Evolutionary conservation across 2,797 vertebrate genomes (phyloP), one percentile per base, ranked within the genome.

Genomic region (Apogon talboti): DNA sequence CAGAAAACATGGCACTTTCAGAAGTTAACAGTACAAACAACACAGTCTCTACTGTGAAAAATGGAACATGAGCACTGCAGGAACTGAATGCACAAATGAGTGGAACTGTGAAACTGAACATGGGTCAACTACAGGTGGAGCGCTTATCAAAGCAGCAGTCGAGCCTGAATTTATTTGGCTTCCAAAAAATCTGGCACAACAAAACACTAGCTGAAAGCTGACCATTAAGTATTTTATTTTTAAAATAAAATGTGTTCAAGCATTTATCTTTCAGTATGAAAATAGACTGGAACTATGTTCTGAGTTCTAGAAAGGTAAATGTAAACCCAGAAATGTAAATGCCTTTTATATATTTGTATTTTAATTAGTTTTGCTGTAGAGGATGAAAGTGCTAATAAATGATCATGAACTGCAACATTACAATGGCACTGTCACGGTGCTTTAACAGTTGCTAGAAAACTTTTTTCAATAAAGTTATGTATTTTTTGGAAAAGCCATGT

Each of bases 41-140:
- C 40, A 18, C 37, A 0, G 6, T 0, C 1, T 4, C 4, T 2
- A 0, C 1, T 9, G 3, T 3, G 46, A 41, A 15, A 2, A 82
- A 74, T 0, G 35, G 24, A 11, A 52, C 0, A 28, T 48, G 14
- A 80, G 0, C 5, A 0, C 6, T 5, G 1, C 63, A 14, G n/a
- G 11, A 51, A 66, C 64, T 65, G 11, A 52, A 8, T n/a, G 13
- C 52, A 35, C 11, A 11, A 48, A 19, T 14, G 4, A 53, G 2
- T 28, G 9, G 6, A 3, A 1, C 24, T 44, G 0, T 19, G 4
- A 35, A 24, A 52, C 14, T 3, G 2, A 40, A 38, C 15, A 14
- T 14, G 0, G 9, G 10, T 14, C 8, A 38, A 14, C 38, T 13
- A 47, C 43, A 33, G 3, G 12, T 58, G 52, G 33, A 14, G 2